These are phyloP conservation scores for Calonectris borealis DNA, from an alignment of 2,113 vertebrate species.

Conservation along the genomic window DNA sequence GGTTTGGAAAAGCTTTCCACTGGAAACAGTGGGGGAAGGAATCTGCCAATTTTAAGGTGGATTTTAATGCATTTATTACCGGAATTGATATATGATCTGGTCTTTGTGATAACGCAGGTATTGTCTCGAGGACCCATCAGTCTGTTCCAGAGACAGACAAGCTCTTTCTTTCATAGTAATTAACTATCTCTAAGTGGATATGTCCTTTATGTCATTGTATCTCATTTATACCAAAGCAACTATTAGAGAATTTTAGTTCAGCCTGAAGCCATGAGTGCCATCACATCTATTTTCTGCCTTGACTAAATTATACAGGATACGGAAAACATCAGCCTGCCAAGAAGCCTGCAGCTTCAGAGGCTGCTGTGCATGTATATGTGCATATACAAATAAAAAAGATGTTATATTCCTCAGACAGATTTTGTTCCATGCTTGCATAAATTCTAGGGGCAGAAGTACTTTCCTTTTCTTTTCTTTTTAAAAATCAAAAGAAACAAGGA, in stretches of 20 bases:
- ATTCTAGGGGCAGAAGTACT: not conserved
- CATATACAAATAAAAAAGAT: not conserved
- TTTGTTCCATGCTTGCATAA: not conserved
- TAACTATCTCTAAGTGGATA: not conserved
- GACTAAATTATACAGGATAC: not conserved
- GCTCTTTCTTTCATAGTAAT: constrained; percentile 10
- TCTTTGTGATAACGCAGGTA: not conserved
- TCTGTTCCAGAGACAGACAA: not conserved
- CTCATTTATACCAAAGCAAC: constrained; percentile 5
- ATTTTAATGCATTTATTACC: not conserved
- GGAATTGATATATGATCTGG: not conserved
- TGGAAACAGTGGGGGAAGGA: not conserved
- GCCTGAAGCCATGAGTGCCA: not conserved
- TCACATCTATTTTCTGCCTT: constrained; percentile 17
- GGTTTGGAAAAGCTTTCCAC: not conserved
- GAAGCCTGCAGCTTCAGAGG: not conserved
- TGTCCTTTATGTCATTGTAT: not conserved
- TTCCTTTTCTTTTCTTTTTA: not conserved
- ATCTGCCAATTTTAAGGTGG: not conserved
- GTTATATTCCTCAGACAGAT: not conserved
- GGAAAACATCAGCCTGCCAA: not conserved
- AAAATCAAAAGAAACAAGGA: not conserved
- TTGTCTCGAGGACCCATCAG: not conserved
- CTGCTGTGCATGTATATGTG: not conserved
- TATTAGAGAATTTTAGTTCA: constrained; percentile 12